phyloP scores from a whole-genome alignment of 2,888 invertebrate species.

The Orthonevra nobilis region DNA sequence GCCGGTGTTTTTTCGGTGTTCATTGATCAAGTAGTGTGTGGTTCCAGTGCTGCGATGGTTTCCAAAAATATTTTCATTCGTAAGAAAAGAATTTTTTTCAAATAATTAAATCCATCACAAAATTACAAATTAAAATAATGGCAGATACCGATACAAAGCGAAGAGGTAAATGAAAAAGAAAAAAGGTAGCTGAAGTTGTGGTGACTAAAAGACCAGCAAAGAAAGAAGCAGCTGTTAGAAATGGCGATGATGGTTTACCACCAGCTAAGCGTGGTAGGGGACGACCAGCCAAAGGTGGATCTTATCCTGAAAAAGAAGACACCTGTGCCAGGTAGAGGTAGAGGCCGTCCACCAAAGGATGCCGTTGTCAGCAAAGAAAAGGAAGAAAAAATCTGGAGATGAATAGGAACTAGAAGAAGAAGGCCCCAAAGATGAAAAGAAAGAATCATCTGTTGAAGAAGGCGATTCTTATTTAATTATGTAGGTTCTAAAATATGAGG shows the following conservation, averaged over 20 bases:
- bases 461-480: slow-evolving; percentile 41
- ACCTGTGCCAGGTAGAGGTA: slow-evolving; percentile 46
- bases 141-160: slow-evolving; percentile 51
- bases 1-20: no score
- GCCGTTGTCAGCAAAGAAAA: slow-evolving; percentile 14
- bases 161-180: slow-evolving; percentile 59
- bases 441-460: slow-evolving; percentile 35
- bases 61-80: no score
- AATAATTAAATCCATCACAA: no score
- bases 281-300: slow-evolving; percentile 48
- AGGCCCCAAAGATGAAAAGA: slow-evolving; percentile 47
- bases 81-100: no score
- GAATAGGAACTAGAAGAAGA: slow-evolving; percentile 33
- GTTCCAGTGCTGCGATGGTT: no score
- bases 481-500: neutral
- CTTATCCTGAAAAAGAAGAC: slow-evolving; percentile 4
- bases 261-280: slow-evolving; percentile 58
- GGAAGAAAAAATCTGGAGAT: slow-evolving; percentile 38
- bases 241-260: slow-evolving; percentile 40
- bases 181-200: slow-evolving; percentile 28
- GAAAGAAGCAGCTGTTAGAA: slow-evolving; percentile 38
- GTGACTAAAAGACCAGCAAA: slow-evolving; percentile 29
- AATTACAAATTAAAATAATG: slow-evolving; percentile 11
- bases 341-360: slow-evolving; percentile 57
- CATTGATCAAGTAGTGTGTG: no score